These are phyloP conservation scores for Drosophila insularis DNA, from an alignment of 1,140 invertebrate genomes.

Conservation along the genomic window DNA sequence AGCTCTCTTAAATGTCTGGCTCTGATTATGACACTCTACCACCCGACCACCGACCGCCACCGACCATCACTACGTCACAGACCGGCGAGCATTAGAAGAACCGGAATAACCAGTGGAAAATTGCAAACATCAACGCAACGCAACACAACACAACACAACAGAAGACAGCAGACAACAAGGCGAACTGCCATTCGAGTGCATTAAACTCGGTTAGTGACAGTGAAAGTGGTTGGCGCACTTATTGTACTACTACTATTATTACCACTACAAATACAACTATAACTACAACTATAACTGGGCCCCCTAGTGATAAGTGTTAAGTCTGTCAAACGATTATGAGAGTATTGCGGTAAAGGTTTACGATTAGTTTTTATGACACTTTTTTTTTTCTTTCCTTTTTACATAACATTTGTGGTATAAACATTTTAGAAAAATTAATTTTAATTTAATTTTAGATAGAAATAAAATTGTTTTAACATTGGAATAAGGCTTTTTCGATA, in stretches of 20 bases:
- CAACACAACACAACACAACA: slow-evolving; percentile 1
- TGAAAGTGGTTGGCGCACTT: slow-evolving; percentile 70
- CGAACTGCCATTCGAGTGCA: slow-evolving; percentile 64
- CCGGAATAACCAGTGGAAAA: slow-evolving; percentile 80
- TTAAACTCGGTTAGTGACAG: slow-evolving; percentile 74
- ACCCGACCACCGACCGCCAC: slow-evolving; percentile 29
- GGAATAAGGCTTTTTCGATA: no score
- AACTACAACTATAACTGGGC: not conserved
- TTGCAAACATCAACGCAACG: slow-evolving; percentile 17
- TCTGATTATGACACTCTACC: slow-evolving; percentile 77
- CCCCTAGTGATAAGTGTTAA: not conserved
- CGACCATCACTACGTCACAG: slow-evolving; percentile 30
- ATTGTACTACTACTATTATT: slow-evolving; percentile 32
- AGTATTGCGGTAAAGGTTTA: not conserved
- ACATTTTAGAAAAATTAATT: not conserved
- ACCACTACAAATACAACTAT: no score
- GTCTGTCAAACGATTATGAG: not conserved
- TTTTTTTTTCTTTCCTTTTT: not conserved
- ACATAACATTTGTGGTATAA: not conserved
- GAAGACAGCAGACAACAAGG: slow-evolving; percentile 38
- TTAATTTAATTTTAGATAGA: no score
- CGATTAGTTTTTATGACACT: not conserved
- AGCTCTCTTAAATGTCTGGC: slow-evolving; percentile 37
- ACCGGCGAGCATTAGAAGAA: slow-evolving; percentile 65
- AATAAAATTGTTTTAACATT: no score